Percentiles rank a stretch among this genome's conserved stretches.
Evolutionary conservation across 2,113 vertebrate genomes (phyloP).

Genomic region (Gracilinanus agilis): DNA sequence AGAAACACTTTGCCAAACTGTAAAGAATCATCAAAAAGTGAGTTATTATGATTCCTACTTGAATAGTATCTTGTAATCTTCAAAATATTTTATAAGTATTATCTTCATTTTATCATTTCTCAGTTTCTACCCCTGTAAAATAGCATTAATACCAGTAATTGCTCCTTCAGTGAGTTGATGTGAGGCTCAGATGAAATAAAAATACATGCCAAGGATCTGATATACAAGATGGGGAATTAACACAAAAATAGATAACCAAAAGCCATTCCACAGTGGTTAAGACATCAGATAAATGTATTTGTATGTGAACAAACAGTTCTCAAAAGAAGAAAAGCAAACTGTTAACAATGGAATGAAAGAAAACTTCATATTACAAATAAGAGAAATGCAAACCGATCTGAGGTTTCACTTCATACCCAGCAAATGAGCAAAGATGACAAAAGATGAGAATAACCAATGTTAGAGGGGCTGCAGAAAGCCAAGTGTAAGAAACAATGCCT

Average conservation of each 20-base stretch:
- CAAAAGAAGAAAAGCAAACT: neutral
- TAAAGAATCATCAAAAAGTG: neutral
- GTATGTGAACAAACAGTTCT: neutral
- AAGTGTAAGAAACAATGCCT: neutral
- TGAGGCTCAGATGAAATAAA: neutral
- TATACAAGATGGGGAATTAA: neutral
- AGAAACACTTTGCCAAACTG: neutral
- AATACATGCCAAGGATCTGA: neutral
- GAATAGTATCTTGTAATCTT: neutral
- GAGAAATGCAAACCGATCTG: neutral
- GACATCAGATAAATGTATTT: too few relatives aligned
- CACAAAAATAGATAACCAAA: neutral
- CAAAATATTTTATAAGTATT: neutral
- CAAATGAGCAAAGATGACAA: neutral
- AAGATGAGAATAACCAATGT: neutral
- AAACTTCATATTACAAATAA: neutral
- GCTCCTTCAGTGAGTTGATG: neutral
- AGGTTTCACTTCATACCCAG: neutral
- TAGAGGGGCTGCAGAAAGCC: neutral
- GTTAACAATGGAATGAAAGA: neutral
- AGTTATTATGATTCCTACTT: neutral
- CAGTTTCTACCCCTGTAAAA: neutral
- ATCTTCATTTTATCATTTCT: neutral
- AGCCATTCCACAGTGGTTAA: neutral
- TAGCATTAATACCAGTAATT: neutral